phyloP scores from a whole-genome alignment of 2,113 vertebrate genomes.

The Eonycteris spelaea region DNA sequence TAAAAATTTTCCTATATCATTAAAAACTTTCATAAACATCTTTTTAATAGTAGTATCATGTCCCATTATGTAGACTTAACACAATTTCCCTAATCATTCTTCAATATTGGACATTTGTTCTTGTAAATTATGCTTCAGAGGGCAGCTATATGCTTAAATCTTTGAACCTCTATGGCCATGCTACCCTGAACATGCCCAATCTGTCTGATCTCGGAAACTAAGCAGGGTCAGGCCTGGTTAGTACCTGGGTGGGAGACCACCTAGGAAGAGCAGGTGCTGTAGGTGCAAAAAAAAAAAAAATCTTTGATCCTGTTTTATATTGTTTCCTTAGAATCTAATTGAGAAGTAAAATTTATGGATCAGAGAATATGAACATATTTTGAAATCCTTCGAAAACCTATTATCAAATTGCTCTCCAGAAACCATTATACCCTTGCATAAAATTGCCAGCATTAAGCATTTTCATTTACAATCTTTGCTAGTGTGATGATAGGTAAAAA shows the following conservation, averaged over 20 bases:
- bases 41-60: not conserved
- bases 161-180: not conserved
- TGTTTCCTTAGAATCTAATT: constrained; percentile 8
- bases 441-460: not conserved
- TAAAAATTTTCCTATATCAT: not conserved
- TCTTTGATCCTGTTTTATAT: constrained; percentile 27
- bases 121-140: constrained; percentile 11
- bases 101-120: not conserved
- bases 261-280: no score
- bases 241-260: no score
- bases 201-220: no score
- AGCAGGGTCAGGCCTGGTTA: no score
- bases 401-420: not conserved
- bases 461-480: not conserved
- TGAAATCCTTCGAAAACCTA: constrained; percentile 20
- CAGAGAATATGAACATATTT: constrained; percentile 11
- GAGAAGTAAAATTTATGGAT: constrained; percentile 36
- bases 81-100: not conserved
- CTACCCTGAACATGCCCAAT: no score
- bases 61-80: not conserved
- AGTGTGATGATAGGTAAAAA: not conserved
- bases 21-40: not conserved
- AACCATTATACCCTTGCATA: not conserved
- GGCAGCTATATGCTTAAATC: not conserved
- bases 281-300: not conserved